phyloP scores from a whole-genome alignment of 2,888 invertebrate genomes.

The Hyalella azteca region DNA sequence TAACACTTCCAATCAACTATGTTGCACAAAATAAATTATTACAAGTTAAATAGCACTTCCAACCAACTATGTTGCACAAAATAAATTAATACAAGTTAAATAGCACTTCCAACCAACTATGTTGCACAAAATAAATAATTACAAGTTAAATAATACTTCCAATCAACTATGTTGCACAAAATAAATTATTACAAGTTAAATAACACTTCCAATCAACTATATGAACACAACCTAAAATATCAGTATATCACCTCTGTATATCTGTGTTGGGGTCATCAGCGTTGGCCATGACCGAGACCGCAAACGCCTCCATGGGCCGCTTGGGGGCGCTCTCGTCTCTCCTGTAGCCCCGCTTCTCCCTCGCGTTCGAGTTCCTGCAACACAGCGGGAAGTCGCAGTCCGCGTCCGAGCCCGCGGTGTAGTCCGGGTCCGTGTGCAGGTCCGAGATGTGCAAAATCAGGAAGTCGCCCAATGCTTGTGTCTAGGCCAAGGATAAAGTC shows the following conservation, averaged over 20 bases:
- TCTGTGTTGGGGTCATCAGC: slow-evolving; percentile 34
- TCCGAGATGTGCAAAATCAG: slow-evolving; percentile 24
- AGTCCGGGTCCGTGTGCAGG: slow-evolving; percentile 44
- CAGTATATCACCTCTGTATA: background rate
- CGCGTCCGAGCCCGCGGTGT: slow-evolving; percentile 43
- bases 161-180: too few species aligned
- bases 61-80: too few species aligned
- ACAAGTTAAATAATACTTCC: too few species aligned
- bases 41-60: too few species aligned
- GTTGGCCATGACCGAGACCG: background rate
- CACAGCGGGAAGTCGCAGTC: slow-evolving; percentile 45
- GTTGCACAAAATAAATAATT: too few species aligned
- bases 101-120: too few species aligned
- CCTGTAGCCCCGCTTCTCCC: background rate
- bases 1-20: too few species aligned
- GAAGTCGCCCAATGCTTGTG: background rate
- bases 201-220: too few species aligned
- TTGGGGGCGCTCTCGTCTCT: background rate
- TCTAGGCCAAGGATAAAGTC: background rate
- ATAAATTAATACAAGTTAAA: too few species aligned
- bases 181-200: too few species aligned
- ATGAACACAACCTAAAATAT: too few species aligned
- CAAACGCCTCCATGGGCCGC: background rate
- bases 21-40: too few species aligned
- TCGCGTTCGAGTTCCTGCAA: slow-evolving; percentile 37